Evolutionary conservation across 2,888 invertebrate species (phyloP).

Genomic region (Aleiodes alternator): DNA sequence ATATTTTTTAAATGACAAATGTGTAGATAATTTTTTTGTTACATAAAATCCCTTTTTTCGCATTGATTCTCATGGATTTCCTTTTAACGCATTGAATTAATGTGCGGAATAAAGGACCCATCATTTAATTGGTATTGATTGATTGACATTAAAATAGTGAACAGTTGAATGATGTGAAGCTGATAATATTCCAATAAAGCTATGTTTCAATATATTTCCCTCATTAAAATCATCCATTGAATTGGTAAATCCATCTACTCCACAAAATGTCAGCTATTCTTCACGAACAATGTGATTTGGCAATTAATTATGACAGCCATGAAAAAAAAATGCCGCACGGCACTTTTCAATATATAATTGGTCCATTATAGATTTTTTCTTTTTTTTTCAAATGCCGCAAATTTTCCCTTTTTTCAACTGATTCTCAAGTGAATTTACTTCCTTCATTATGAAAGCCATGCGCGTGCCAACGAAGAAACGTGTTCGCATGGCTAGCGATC

Average conservation of each 20-base stretch:
- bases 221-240: no score
- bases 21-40: conserved; percentile 10
- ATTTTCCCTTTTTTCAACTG: conserved; percentile 35
- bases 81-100: no score
- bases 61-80: no score
- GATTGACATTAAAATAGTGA: not conserved
- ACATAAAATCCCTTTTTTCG: no score
- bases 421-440: conserved; percentile 55
- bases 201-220: no score
- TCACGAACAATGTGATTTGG: no score
- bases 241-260: no score
- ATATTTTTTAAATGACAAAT: conserved; percentile 28
- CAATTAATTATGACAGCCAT: no score
- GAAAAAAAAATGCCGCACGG: no score
- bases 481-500: conserved; percentile 62
- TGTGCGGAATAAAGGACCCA: not conserved
- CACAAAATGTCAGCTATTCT: no score
- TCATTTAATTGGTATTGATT: not conserved
- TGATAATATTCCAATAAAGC: no score
- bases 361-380: conserved; percentile 6
- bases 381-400: not conserved
- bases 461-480: conserved; percentile 55
- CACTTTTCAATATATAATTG: conserved; percentile 31
- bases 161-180: no score
- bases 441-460: conserved; percentile 57